A percentile compares a stretch with the other conserved stretches of the same genome.
These are phyloP conservation scores for Pipistrellus pipistrellus DNA, from an alignment of 2,797 vertebrate species.

Conservation along the genomic window DNA sequence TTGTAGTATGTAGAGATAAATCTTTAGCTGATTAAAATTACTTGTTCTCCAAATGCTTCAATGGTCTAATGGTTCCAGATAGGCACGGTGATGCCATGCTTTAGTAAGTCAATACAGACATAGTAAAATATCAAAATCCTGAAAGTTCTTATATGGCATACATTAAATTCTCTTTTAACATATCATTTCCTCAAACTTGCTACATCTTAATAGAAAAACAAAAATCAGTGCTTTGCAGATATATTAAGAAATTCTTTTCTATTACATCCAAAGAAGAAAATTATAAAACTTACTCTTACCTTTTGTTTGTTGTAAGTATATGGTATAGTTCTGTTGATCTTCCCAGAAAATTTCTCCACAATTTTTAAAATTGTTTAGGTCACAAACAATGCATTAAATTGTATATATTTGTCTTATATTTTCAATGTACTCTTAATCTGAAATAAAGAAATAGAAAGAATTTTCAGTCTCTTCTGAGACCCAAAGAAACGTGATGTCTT, in stretches of 20 bases:
- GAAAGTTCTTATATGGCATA: not conserved
- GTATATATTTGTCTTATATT: not conserved
- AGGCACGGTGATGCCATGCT: not conserved
- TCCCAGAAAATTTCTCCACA: not conserved
- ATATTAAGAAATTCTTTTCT: not conserved
- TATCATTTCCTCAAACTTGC: not conserved
- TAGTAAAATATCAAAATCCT: not conserved
- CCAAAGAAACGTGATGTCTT: constrained; percentile 15
- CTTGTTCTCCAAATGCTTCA: not conserved
- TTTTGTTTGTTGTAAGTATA: constrained; percentile 43
- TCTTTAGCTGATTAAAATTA: constrained; percentile 30
- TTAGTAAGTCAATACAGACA: not conserved
- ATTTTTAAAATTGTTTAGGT: not conserved
- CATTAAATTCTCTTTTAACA: not conserved
- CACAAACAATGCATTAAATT: not conserved
- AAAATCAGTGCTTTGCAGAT: not conserved
- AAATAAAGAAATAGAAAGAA: not conserved
- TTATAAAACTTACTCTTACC: constrained; percentile 58
- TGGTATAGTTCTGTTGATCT: not conserved
- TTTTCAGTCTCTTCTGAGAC: not conserved
- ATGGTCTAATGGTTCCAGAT: not conserved
- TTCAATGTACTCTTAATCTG: constrained; percentile 40
- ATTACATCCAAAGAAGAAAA: constrained; percentile 12
- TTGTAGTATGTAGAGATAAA: not conserved
- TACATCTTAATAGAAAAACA: constrained; percentile 8